These are phyloP conservation scores for Mermis nigrescens DNA, from an alignment of 2,888 invertebrate species.

Conservation along the genomic window DNA sequence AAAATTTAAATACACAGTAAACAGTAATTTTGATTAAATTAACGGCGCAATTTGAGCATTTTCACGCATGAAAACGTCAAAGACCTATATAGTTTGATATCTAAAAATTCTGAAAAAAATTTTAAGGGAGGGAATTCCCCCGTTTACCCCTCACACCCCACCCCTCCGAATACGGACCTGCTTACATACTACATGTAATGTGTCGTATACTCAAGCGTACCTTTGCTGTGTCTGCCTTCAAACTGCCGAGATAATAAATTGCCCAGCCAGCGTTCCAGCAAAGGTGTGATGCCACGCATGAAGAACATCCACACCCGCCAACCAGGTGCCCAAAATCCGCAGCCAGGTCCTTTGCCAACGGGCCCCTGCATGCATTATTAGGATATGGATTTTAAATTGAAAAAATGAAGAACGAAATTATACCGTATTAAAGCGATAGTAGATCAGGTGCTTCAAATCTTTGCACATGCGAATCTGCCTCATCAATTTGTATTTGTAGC, in stretches of 20 bases:
- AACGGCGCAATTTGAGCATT: too few relatives aligned
- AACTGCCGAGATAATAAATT: conserved; percentile 94
- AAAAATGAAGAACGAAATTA: not conserved
- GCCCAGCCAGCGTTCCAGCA: conserved; percentile 95
- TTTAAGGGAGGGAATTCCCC: too few relatives aligned
- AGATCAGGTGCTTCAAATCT: conserved; percentile 93
- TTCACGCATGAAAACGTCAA: too few relatives aligned
- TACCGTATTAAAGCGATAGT: conserved; percentile 93
- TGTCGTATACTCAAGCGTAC: conserved; percentile 38
- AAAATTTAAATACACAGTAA: too few relatives aligned
- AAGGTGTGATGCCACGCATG: conserved; percentile 92
- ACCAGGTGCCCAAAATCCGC: conserved; percentile 94
- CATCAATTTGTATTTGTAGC: conserved; percentile 96
- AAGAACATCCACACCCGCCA: conserved; percentile 99
- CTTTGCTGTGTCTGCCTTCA: conserved; percentile 96
- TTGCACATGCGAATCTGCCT: conserved; percentile 99
- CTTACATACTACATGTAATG: too few relatives aligned
- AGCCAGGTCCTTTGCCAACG: conserved; percentile 81
- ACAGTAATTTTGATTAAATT: too few relatives aligned
- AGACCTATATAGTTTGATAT: too few relatives aligned
- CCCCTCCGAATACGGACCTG: too few relatives aligned
- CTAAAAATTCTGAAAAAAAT: too few relatives aligned
- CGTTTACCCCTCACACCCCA: too few relatives aligned
- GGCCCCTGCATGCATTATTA: conserved; percentile 12
- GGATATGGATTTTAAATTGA: not conserved